Evolutionary conservation across 2,113 vertebrate species (phyloP), one percentile per base, ranked within the genome.

Genomic region (Capreolus pygargus): DNA sequence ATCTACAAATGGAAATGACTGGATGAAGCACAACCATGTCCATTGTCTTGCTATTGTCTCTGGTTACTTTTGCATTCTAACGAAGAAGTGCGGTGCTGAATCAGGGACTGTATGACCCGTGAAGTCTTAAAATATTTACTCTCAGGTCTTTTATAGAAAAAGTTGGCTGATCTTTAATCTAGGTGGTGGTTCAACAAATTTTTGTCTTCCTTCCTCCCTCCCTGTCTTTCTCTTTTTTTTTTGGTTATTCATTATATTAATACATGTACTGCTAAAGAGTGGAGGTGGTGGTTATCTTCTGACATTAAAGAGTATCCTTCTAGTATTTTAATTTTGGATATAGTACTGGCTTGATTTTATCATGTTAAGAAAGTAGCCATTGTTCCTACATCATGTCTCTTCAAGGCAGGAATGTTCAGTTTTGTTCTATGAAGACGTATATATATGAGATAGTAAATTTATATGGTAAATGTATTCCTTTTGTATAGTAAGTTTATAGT

Each of bases 91-190:
- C 3, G 64, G 4, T 45, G 5, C 36, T 85, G 8, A 58, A 25
- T 57, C 21, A 74, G 47, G 21, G 54, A 36, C 30, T 23, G 3
- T 45, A 25, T 14, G 21, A 7, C 39, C 70, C 11, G 27, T 21
- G n/a, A 81, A 55, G 7, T 11, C 14, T 47, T n/a, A 30, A 91
- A 96, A 36, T 85, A 54, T 60, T 91, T 95, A 57, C 74, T 47
- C 2, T 55, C 27, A 43, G 19, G 10, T 6, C 33, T 52, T 85
- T 25, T 43, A 70, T 7, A 54, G 39, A 78, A 78, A 67, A 85
- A 12, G 2, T 27, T 74, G 84, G 10, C 17, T 61, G 28, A 89
- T 81, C 2, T 33, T n/a, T 85, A 55, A 67, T 82, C 16, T 45
- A 57, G 45, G 21, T 25, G 45, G 7, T 15, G 36, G 21, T 27